A percentile compares a stretch with the other conserved stretches of the same genome.
These are phyloP conservation scores for Ctenopoma multispine DNA, from an alignment of 2,797 vertebrate species.

Conservation along the genomic window DNA sequence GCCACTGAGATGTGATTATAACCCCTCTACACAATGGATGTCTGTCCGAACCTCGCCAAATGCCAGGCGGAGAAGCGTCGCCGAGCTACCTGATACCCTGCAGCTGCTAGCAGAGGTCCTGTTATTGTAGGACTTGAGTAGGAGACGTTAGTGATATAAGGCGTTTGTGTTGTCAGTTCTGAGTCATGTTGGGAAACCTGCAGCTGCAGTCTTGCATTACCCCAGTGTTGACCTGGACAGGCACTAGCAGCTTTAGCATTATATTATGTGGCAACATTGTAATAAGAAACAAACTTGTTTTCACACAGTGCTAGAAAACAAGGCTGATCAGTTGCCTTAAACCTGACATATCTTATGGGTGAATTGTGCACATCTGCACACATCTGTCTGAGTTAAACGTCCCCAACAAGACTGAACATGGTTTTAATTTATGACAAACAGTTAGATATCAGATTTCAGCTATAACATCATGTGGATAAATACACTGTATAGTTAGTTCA, in stretches of 20 bases:
- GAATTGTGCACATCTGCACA: too few species aligned
- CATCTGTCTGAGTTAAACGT: too few species aligned
- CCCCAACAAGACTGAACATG: too few species aligned
- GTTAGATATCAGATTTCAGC: too few species aligned
- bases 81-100: conserved; percentile 66
- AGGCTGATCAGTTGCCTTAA: conserved; percentile 19
- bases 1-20: conserved; percentile 49
- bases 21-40: conserved; percentile 64
- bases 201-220: conserved; percentile 25
- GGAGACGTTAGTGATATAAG: conserved; percentile 23
- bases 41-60: conserved; percentile 72
- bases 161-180: conserved; percentile 48
- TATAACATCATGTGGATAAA: too few species aligned
- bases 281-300: conserved; percentile 54
- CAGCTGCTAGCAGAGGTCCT: conserved; percentile 70
- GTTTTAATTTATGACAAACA: too few species aligned
- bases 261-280: conserved; percentile 46
- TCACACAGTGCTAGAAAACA: conserved; percentile 38
- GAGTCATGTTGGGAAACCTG: conserved; percentile 39
- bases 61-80: conserved; percentile 45
- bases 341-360: too few species aligned
- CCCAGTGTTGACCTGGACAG: conserved; percentile 30
- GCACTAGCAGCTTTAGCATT: background rate
- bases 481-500: too few species aligned
- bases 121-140: conserved; percentile 41